Base-by-base conservation (phyloP, 2,797 vertebrate genomes). In the Eidolon dupreanum region DNA sequence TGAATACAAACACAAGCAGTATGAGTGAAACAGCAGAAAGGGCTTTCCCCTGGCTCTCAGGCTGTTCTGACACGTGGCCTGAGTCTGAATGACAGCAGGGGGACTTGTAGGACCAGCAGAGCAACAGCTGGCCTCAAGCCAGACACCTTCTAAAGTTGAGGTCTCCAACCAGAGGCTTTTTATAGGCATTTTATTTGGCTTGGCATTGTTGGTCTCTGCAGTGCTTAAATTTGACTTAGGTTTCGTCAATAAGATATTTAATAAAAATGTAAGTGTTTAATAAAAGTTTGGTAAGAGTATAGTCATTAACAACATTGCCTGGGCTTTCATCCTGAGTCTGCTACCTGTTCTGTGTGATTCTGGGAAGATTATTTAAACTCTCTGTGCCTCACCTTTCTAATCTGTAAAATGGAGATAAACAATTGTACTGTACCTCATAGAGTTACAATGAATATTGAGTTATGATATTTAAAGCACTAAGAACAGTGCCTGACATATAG, bases 281-380 rank as follows among this genome's bases (percentile, higher is more conserved):
- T 36, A 57, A 74, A 82, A 81, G n/a, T 74, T 95, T 26, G 31
- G 0, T 83, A 26, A 73, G 36, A 84, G 28, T 83, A 20, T 87
- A 79, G 61, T 88, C 46, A 73, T 85, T 63, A 88, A 88, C 4
- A 84, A 17, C 36, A 84, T 93, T 59, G 68, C 61, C 68, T 71
- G 4, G 7, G 17, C 82, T 93, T 90, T 28, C 68, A 68, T 75
- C 36, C 65, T 84, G 70, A 87, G 49, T 36, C 63, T 77, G 59
- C 28, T 33, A n/a, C n/a, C 92, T 63, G 43, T 81, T 73, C 49
- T 87, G 6, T 57, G 12, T 88, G 26, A 66, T 68, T 85, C 77
- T 77, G 38, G 26, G n/a, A 86, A 90, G 24, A 9, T 93, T 38
- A 61, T 46, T 87, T 75, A 92, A 94, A 96, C 26, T 89, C 73